phyloP scores from a whole-genome alignment of 2,888 invertebrate genomes.

The Leucania comma region DNA sequence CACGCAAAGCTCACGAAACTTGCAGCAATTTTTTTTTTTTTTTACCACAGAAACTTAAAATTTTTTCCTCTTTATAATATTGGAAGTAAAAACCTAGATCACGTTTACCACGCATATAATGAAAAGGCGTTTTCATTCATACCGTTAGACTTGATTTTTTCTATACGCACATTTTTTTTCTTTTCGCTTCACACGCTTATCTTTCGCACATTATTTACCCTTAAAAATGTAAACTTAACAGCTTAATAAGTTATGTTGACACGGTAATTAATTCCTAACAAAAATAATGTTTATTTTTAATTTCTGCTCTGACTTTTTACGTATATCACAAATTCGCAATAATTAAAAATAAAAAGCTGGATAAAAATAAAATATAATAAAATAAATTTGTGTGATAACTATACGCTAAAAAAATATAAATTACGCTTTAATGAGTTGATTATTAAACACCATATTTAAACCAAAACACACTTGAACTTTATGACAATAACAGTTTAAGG shows the following conservation, averaged over 20 bases:
- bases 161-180: not conserved
- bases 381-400: not conserved
- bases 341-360: no score
- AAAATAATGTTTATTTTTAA: no score
- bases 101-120: constrained; percentile 10
- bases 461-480: constrained; percentile 37
- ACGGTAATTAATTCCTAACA: not conserved
- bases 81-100: constrained; percentile 11
- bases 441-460: not conserved
- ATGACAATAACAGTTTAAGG: constrained; percentile 33
- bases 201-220: not conserved
- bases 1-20: no score
- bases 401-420: not conserved
- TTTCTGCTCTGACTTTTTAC: no score
- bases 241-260: not conserved
- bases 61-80: no score
- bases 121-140: not conserved
- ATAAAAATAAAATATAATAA: not conserved
- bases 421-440: not conserved
- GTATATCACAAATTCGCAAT: no score
- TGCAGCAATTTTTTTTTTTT: no score
- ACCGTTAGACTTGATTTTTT: not conserved
- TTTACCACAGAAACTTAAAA: no score
- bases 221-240: not conserved
- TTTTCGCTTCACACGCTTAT: no score